A percentile compares a stretch with the other conserved stretches of the same genome.
Evolutionary conservation across 2,797 vertebrate genomes (phyloP).

Genomic region (Notamacropus eugenii): DNA sequence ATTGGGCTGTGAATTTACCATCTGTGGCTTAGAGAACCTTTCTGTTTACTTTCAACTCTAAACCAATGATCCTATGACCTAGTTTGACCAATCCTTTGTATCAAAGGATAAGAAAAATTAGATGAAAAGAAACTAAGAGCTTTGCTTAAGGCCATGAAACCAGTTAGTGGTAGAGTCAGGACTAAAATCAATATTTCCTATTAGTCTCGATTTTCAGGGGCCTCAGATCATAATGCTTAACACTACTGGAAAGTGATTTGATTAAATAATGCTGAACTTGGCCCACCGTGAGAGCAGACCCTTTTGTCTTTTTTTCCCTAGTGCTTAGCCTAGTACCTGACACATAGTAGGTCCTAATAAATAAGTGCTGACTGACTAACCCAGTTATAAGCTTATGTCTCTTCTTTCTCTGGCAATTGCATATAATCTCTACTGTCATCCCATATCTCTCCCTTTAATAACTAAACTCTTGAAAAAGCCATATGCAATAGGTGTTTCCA

Average conservation of each 20-base stretch:
- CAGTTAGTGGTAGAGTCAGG: not conserved
- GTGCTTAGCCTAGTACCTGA: not conserved
- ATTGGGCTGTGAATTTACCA: not conserved
- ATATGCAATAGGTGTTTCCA: not conserved
- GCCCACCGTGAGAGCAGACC: not conserved
- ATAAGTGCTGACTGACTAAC: not conserved
- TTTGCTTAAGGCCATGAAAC: not conserved
- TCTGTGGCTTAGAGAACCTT: not conserved
- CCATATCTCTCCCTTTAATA: not conserved
- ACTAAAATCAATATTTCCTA: not conserved
- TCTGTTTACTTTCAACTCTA: constrained; percentile 9
- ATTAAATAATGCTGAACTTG: not conserved
- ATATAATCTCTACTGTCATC: not conserved
- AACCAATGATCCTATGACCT: constrained; percentile 1
- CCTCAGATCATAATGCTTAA: not conserved
- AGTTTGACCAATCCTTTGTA: not conserved
- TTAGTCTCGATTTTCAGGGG: not conserved
- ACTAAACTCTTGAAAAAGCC: not conserved
- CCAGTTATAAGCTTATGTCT: constrained; percentile 8
- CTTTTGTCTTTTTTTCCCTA: not conserved
- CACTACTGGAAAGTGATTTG: not conserved
- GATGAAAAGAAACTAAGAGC: constrained; percentile 15
- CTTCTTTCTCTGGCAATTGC: constrained; percentile 42
- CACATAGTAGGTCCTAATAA: not conserved
- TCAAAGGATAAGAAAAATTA: not conserved